phyloP scores from a whole-genome alignment of 2,888 invertebrate species.

The Anodontia alba region DNA sequence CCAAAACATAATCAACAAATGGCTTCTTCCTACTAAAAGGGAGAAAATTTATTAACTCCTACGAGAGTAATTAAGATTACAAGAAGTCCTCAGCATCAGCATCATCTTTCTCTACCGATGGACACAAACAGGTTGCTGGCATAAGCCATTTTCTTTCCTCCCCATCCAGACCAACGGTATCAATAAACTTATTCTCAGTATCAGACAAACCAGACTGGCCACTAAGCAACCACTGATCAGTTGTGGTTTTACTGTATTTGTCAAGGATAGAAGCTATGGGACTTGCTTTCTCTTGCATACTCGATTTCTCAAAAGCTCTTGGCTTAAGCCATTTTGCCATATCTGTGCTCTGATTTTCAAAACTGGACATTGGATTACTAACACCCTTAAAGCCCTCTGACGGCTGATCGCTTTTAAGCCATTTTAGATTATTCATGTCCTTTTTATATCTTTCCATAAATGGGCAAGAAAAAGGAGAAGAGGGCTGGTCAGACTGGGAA shows the following conservation, averaged over 20 bases:
- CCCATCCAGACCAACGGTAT: not conserved
- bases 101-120: not conserved
- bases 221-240: not conserved
- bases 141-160: not conserved
- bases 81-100: too few species aligned
- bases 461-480: slow-evolving; percentile 22
- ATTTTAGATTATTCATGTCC: slow-evolving; percentile 35
- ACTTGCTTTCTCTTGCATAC: not conserved
- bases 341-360: slow-evolving; percentile 24
- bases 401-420: slow-evolving; percentile 25
- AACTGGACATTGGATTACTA: slow-evolving; percentile 22
- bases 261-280: not conserved
- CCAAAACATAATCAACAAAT: too few species aligned
- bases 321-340: slow-evolving; percentile 43
- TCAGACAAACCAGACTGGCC: not conserved
- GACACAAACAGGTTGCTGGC: not conserved
- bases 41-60: too few species aligned
- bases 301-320: not conserved
- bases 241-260: not conserved
- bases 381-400: not conserved
- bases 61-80: too few species aligned
- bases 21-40: too few species aligned
- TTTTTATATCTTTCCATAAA: slow-evolving; percentile 49
- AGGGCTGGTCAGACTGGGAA: not conserved
- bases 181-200: not conserved